Conservation (phyloP, 2,888 invertebrate species). For the Chromoteleia sp. region DNA sequence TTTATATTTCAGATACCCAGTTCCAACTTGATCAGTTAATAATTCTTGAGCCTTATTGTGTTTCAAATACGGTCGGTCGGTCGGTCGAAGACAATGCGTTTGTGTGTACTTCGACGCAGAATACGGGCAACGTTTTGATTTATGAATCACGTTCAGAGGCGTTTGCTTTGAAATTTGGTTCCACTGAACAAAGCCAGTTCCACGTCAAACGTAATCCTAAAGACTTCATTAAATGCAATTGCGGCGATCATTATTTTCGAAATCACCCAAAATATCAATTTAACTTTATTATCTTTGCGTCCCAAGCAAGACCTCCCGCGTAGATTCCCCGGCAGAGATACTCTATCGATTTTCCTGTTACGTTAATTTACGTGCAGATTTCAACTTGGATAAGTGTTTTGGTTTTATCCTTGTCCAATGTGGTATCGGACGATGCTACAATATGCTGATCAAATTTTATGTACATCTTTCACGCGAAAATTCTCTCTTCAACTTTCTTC, state of each 20-base stretch:
- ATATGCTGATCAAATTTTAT: slow-evolving; percentile 15
- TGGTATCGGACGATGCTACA: slow-evolving; percentile 14
- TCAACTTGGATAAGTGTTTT: slow-evolving; percentile 33
- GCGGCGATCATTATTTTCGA: not conserved
- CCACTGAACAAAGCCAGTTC: not conserved
- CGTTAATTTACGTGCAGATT: slow-evolving; percentile 29
- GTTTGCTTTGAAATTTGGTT: slow-evolving; percentile 9
- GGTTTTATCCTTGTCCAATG: slow-evolving; percentile 10
- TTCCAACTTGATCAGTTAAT: slow-evolving; percentile 46
- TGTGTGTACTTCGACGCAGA: slow-evolving; percentile 10
- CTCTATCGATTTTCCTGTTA: slow-evolving; percentile 28
- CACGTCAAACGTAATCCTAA: not conserved
- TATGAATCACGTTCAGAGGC: slow-evolving; percentile 25
- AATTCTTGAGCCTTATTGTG: slow-evolving; percentile 44
- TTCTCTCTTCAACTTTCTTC: not conserved
- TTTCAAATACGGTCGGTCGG: slow-evolving; percentile 26
- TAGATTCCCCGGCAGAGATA: slow-evolving; percentile 4
- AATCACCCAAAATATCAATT: too few relatives aligned
- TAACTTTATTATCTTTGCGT: not conserved
- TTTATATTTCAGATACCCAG: slow-evolving; percentile 42
- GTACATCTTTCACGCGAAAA: not conserved
- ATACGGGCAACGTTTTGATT: slow-evolving; percentile 24
- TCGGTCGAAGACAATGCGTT: slow-evolving; percentile 24
- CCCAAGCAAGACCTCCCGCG: too few relatives aligned
- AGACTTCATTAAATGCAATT: not conserved